Evolutionary conservation across 2,888 invertebrate genomes (phyloP).

Genomic region (Amphipyra tragopoginis): DNA sequence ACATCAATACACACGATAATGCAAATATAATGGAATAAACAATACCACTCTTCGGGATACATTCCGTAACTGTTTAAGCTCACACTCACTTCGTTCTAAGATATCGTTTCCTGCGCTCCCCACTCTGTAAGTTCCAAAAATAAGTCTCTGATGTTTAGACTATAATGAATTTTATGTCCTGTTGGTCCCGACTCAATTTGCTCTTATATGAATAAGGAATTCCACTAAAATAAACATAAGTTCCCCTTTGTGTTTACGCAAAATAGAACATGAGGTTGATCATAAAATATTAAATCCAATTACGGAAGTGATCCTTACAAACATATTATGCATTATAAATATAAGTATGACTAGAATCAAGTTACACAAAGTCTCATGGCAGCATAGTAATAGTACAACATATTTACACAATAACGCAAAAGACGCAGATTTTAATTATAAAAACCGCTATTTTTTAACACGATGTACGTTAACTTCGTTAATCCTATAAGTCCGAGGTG

Average conservation of each 20-base stretch:
- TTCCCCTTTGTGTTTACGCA: conserved; percentile 15
- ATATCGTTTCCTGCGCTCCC: conserved; percentile 26
- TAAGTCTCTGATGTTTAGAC: conserved; percentile 55
- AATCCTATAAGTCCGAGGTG: conserved; percentile 65
- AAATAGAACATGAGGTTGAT: conserved; percentile 24
- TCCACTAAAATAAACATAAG: conserved; percentile 28
- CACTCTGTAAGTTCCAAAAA: conserved; percentile 44
- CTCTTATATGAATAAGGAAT: conserved; percentile 42
- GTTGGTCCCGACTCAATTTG: conserved; percentile 62
- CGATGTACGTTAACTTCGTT: conserved; percentile 61
- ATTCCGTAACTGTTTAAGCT: conserved; percentile 64
- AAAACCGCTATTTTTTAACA: conserved; percentile 49
- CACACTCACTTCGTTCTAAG: conserved; percentile 35
- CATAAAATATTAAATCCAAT: conserved; percentile 47
- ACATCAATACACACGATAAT: conserved; percentile 80
- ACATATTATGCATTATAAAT: conserved; percentile 59
- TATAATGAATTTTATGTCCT: conserved; percentile 45
- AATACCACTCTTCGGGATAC: conserved; percentile 67
- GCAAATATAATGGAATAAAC: conserved; percentile 81
- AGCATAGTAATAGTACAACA: conserved; percentile 59
- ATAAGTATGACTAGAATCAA: conserved; percentile 78
- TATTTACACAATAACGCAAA: conserved; percentile 51
- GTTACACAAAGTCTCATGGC: conserved; percentile 64
- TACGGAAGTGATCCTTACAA: conserved; percentile 64
- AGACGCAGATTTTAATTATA: conserved; percentile 42